phyloP scores from a whole-genome alignment of 1,140 invertebrate species.

The Drosophila subpulchrella region DNA sequence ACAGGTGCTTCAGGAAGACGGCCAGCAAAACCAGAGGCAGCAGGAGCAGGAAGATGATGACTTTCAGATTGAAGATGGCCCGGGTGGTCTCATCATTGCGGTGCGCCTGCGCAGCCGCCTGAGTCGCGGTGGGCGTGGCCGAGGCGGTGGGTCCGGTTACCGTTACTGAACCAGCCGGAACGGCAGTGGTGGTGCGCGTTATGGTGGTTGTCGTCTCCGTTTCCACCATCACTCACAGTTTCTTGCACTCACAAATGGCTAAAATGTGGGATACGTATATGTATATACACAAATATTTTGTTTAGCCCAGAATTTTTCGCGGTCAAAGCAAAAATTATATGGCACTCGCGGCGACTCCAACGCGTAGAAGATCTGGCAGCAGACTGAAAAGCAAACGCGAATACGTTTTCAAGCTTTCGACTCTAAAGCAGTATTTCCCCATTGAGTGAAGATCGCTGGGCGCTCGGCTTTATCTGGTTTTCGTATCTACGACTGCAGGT shows the following conservation, averaged over 20 bases:
- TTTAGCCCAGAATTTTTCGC: conserved; percentile 39
- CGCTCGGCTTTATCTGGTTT: conserved; percentile 53
- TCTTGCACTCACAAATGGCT: conserved; percentile 6
- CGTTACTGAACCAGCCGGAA: conserved; percentile 44
- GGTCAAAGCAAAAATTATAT: conserved; percentile 47
- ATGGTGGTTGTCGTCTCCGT: conserved; percentile 74
- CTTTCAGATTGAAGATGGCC: conserved; percentile 72
- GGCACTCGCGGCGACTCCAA: conserved; percentile 36
- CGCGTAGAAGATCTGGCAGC: conserved; percentile 32
- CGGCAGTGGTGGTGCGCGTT: conserved; percentile 55
- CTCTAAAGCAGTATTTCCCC: conserved; percentile 24
- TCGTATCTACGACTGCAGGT: conserved; percentile 60
- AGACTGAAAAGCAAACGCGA: conserved; percentile 33
- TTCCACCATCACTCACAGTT: conserved; percentile 68
- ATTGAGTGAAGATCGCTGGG: conserved; percentile 58
- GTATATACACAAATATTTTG: conserved; percentile 6
- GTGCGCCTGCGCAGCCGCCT: conserved; percentile 42
- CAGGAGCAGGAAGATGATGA: conserved; percentile 64
- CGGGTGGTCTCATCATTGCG: conserved; percentile 76
- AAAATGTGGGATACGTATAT: conserved; percentile 2
- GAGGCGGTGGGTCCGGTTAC: conserved; percentile 33
- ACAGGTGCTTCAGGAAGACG: conserved; percentile 72
- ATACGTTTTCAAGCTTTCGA: conserved; percentile 56
- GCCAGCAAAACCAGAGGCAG: conserved; percentile 71
- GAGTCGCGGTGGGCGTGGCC: conserved; percentile 46